Evolutionary conservation across 2,113 vertebrate genomes (phyloP), one percentile per base, ranked within the genome.

Genomic region (Albula glossodonta): DNA sequence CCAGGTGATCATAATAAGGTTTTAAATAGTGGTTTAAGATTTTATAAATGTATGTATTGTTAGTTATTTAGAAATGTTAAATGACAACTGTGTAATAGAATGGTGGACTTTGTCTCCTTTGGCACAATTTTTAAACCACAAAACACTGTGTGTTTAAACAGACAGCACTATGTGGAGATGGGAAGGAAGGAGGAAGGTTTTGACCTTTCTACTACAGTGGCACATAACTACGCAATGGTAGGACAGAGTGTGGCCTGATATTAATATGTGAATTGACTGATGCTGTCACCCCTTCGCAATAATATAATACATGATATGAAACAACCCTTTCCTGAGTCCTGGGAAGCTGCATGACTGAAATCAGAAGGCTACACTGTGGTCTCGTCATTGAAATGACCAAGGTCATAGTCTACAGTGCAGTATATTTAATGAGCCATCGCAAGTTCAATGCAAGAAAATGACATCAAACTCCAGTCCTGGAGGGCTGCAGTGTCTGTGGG

Each of bases 111-210:
- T 22, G 12, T n/a, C 8, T 60, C 6, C 3, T 60, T 70, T 70
- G 63, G 19, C 63, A n/a, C 63, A 70, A 17, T 17, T 70, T 22
- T 70, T 9, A 56, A 56, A n/a, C 63, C n/a, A 70, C 7, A 13
- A 70, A 22, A 25, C 41, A 5, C 60, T 13, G 3, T 51, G 50
- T 22, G 51, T 81, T 51, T 82, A 25, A 31, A 82, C 56, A 82
- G 81, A 82, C 25, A 82, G 10, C 90, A 92, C 87, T 92, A 91
- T 56, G 66, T 91, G 82, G 89, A 89, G 19, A 79, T 89, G 1
- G 84, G 90, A 56, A 86, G 91, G 60, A 91, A 84, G 86, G 90
- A 92, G 87, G 86, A 86, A 51, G 89, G 83, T 10, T 92, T 91
- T 57, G 83, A 90, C 83, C 83, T 78, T 5, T 92, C 86, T 63